Conservation (phyloP, 2,797 vertebrate genomes). For the Staurois parvus region DNA sequence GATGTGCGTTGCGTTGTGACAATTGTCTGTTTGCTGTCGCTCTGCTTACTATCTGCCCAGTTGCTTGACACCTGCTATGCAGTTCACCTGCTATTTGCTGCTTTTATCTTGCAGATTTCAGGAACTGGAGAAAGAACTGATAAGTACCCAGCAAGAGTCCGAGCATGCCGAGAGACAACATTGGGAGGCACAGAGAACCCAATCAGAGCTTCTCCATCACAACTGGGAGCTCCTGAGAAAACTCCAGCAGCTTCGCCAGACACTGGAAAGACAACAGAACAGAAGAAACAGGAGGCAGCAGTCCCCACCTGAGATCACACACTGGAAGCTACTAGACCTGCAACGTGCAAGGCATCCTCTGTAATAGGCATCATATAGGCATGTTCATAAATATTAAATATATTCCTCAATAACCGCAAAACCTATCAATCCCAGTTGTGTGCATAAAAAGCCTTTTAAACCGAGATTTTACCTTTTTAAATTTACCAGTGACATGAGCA, state of each 20-base stretch:
- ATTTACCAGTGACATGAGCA: too few species aligned
- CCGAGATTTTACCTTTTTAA: too few species aligned
- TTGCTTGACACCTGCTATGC: not conserved
- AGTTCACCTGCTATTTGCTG: not conserved
- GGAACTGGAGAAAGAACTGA: constrained; percentile 39
- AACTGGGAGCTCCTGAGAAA: constrained; percentile 53
- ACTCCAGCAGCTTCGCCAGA: constrained; percentile 36
- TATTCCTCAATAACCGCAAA: too few species aligned
- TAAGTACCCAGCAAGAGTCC: not conserved
- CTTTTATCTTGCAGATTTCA: constrained; percentile 37
- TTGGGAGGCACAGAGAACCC: constrained; percentile 42
- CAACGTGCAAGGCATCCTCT: not conserved
- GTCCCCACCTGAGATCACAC: constrained; percentile 8
- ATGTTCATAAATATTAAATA: not conserved
- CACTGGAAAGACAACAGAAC: constrained; percentile 28
- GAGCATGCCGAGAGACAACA: constrained; percentile 43
- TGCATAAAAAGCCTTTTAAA: too few species aligned
- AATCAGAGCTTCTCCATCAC: constrained; percentile 42
- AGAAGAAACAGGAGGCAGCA: constrained; percentile 7
- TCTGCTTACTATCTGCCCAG: not conserved
- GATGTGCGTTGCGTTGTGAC: too few species aligned
- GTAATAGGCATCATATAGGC: not conserved
- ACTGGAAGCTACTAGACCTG: constrained; percentile 20
- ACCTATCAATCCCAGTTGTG: too few species aligned
- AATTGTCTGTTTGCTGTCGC: too few species aligned